Evolutionary conservation across 2,113 vertebrate species (phyloP), one percentile per base, ranked within the genome.

Genomic region (Deroptyus accipitrinus): DNA sequence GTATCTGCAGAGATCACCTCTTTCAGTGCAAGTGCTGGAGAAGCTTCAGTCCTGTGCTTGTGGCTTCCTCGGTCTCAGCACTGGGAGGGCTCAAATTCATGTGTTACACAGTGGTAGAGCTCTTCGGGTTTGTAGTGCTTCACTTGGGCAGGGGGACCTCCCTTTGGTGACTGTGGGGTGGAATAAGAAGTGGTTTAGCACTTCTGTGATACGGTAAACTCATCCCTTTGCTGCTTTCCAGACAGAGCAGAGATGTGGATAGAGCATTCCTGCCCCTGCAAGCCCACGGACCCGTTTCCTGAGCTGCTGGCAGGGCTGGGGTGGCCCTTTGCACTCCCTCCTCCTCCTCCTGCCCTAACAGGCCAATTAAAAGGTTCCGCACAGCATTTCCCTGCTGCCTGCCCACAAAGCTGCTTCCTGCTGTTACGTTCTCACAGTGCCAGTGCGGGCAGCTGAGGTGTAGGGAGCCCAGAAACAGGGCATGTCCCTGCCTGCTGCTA

Each of bases 161-260:
- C 13, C 27, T 9, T 74, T 1, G 0, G 57, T 37, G 76, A 17
- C 59, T 0, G 0, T 31, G 15, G 49, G 44, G 4, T 1, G 1
- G 42, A 68, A 82, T 35, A 28, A 46, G 69, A 42, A 70, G 42
- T 41, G 27, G 15, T 59, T 74, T 74, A 9, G 54, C 33, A 3
- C 42, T 37, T 42, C 61, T 62, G 13, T 15, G 79, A 39, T 48
- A 28, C 14, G 31, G 30, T 17, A 42, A 82, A 49, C 23, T 59
- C 66, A 28, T 42, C 41, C 57, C 27, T 54, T 35, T 0, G 0
- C 33, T 15, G 66, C 35, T 64, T 68, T 59, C 86, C 61, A 30
- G 52, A 6, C 7, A 1, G 28, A 61, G 33, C 35, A 24, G 55
- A 51, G 69, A 5, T 74, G 33, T 17, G 20, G 70, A 37, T 24